These are phyloP conservation scores for Pelagia noctiluca DNA, from an alignment of 30 jellyfish, hydroid and myxozoan species.

Conservation along the genomic window DNA sequence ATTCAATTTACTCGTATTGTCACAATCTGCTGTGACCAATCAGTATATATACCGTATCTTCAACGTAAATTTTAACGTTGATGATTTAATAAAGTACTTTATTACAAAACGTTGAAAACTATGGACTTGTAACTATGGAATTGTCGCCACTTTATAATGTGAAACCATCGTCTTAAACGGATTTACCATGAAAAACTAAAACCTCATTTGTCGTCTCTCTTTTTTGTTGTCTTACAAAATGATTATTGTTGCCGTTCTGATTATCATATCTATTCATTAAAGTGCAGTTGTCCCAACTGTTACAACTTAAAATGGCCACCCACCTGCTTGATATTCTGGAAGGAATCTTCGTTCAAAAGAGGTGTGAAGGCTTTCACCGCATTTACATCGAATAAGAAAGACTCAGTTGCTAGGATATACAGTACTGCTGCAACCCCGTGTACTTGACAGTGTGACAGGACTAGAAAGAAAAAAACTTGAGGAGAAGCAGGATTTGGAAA, in stretches of 20 bases:
- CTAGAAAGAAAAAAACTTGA: slow-evolving; percentile 37
- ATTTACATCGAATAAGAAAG: slow-evolving; percentile 69
- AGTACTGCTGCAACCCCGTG: slow-evolving; percentile 53
- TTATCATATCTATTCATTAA: too few relatives aligned
- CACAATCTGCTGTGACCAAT: too few relatives aligned
- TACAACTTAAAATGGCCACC: neutral
- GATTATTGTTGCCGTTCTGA: too few relatives aligned
- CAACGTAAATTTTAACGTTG: too few relatives aligned
- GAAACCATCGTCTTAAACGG: too few relatives aligned
- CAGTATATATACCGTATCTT: too few relatives aligned
- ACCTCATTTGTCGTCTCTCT: neutral
- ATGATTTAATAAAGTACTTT: too few relatives aligned
- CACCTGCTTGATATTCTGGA: slow-evolving; percentile 51
- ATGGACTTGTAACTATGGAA: too few relatives aligned
- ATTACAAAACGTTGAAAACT: too few relatives aligned
- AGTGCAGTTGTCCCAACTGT: too few relatives aligned
- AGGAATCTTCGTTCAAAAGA: slow-evolving; percentile 50
- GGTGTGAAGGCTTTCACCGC: slow-evolving; percentile 82
- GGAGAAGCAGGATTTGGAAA: too few relatives aligned
- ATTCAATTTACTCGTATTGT: too few relatives aligned
- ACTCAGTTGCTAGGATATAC: slow-evolving; percentile 69
- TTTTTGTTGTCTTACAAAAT: neutral
- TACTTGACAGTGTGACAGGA: slow-evolving; percentile 68
- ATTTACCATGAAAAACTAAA: neutral
- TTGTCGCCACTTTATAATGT: neutral